Evolutionary conservation across 2,113 vertebrate genomes (phyloP), one percentile per base, ranked within the genome.

Genomic region (Cryptoleucopteryx plumbea): DNA sequence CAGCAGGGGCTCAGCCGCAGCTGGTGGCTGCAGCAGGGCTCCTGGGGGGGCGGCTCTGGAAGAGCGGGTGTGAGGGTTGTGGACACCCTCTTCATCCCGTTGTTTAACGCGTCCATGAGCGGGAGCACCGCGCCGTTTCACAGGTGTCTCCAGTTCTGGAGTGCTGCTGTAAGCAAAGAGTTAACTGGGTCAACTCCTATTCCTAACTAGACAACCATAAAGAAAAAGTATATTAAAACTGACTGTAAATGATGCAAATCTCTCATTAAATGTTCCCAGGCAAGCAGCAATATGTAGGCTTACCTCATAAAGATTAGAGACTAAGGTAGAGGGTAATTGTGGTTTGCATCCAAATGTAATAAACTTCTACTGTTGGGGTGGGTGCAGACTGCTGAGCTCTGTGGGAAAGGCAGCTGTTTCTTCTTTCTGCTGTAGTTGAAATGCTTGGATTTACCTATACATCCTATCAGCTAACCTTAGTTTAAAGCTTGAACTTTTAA

Each of bases 261-360:
- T 96, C 97, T 96, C 96, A 92, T 92, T 96, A 96, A 94, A 62
- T 68, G 83, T 86, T 96, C 88, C 47, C 65, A 53, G 96, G 93
- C 96, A 93, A 93, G 94, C 90, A 90, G 94, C 89, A 82, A n/a
- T 63, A 70, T 7, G 55, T 50, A 78, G 95, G 94, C 94, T 96
- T 90, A 90, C 91, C 96, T 95, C 68, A 19, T 31, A 36, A 71
- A 88, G 96, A 75, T 91, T 29, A 95, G 96, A 90, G 93, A 88
- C 94, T 91, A 67, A 88, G 82, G 80, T 82, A 38, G 80, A 95
- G 97, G 97, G 92, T 96, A 95, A 96, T 90, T 94, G 96, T 67
- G 93, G 84, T 98, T 93, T 94, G 92, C 91, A 94, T 86, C 77
- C 96, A 55, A 73, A 78, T 73, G 88, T 85, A 90, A 94, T 89